A percentile compares a stretch with the other conserved stretches of the same genome.
These are phyloP conservation scores for Euura saliciscinereae DNA, from an alignment of 1,140 invertebrate genomes.

Conservation along the genomic window DNA sequence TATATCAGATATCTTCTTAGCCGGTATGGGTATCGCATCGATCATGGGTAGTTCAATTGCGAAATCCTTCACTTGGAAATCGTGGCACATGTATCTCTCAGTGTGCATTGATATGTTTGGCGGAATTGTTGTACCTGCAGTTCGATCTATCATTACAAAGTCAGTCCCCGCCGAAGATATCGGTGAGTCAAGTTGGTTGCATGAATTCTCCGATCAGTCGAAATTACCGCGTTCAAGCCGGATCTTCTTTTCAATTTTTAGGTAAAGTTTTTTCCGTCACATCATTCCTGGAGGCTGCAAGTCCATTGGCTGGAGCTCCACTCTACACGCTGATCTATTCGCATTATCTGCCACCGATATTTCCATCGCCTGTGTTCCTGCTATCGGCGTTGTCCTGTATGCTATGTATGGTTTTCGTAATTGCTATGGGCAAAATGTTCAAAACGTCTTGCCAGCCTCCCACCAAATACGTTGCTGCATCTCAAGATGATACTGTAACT, in stretches of 20 bases:
- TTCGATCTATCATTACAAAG: not conserved
- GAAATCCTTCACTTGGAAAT: not conserved
- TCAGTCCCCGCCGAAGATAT: not conserved
- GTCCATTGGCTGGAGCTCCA: not conserved
- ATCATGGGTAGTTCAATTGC: not conserved
- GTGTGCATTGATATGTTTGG: not conserved
- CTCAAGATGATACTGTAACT: no score
- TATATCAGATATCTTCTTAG: not conserved
- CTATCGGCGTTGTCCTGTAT: not conserved
- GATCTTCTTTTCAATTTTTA: constrained; percentile 3
- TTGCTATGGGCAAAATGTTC: constrained; percentile 31
- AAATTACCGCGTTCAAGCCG: not conserved
- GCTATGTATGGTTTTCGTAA: constrained; percentile 35
- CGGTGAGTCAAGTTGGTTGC: not conserved
- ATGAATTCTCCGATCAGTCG: constrained; percentile 15
- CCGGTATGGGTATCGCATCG: not conserved
- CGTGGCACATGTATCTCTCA: not conserved
- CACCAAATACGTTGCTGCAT: no score
- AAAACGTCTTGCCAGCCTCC: constrained; percentile 1
- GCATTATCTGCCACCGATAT: not conserved
- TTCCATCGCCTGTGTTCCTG: not conserved
- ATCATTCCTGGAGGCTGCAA: not conserved
- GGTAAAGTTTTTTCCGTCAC: not conserved
- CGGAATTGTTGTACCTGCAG: not conserved
- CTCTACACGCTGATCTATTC: not conserved